Evolutionary conservation across 2,888 invertebrate species (phyloP).

Genomic region (Drosophila anceps): DNA sequence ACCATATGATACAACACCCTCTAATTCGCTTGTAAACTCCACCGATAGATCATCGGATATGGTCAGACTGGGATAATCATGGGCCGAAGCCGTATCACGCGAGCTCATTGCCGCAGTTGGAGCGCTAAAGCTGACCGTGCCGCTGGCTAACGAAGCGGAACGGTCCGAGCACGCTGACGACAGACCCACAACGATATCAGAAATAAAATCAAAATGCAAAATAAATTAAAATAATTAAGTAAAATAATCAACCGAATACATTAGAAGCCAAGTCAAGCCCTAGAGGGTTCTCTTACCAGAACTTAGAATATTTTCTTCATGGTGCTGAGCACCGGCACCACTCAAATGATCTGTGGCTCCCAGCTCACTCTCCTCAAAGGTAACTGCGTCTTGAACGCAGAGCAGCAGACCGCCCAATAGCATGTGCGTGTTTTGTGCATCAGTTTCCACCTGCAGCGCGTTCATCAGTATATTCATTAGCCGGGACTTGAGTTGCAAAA

Average conservation of each 20-base stretch:
- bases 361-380: slow-evolving; percentile 90
- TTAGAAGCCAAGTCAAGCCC: not conserved
- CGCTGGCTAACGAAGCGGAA: slow-evolving; percentile 85
- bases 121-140: slow-evolving; percentile 84
- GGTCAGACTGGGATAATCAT: slow-evolving; percentile 86
- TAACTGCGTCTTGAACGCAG: slow-evolving; percentile 92
- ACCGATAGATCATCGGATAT: slow-evolving; percentile 85
- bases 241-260: slow-evolving; percentile 21
- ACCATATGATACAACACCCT: slow-evolving; percentile 84
- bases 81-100: slow-evolving; percentile 84
- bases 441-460: slow-evolving; percentile 93
- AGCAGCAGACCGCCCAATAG: slow-evolving; percentile 92
- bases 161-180: slow-evolving; percentile 85
- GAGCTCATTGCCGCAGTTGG: slow-evolving; percentile 83
- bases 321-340: slow-evolving; percentile 75
- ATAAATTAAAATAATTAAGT: slow-evolving; percentile 47
- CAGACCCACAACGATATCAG: slow-evolving; percentile 33
- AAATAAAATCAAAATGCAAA: slow-evolving; percentile 49
- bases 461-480: slow-evolving; percentile 93
- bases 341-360: slow-evolving; percentile 87
- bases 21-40: slow-evolving; percentile 85
- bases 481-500: slow-evolving; percentile 90
- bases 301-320: slow-evolving; percentile 87
- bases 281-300: slow-evolving; percentile 87
- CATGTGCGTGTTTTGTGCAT: slow-evolving; percentile 95